Percentiles rank a stretch among this genome's conserved stretches.
These are phyloP conservation scores for Oncorhynchus clarkii DNA, from an alignment of 2,113 vertebrate genomes.

Conservation along the genomic window DNA sequence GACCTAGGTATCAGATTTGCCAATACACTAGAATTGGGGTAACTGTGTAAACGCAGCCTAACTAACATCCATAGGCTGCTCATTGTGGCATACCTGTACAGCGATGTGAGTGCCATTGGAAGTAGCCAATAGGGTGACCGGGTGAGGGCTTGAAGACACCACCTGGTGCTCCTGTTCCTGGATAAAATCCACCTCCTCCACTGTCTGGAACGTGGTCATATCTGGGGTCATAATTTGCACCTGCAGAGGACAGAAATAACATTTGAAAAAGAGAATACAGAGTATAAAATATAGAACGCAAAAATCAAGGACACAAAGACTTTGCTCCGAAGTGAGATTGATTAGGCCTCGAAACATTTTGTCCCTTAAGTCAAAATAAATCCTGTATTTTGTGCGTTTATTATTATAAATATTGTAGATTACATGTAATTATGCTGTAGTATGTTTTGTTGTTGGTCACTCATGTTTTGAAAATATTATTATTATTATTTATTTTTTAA, in stretches of 20 bases:
- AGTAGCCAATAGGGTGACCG: slow-evolving; percentile 93
- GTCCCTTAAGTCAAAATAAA: too few species aligned
- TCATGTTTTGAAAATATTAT: too few species aligned
- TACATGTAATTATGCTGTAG: not conserved
- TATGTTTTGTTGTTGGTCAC: not conserved
- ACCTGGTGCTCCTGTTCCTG: slow-evolving; percentile 87
- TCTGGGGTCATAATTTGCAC: slow-evolving; percentile 98
- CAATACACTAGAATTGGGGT: too few species aligned
- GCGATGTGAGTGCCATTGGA: slow-evolving; percentile 98
- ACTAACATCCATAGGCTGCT: too few species aligned
- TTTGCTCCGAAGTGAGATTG: too few species aligned
- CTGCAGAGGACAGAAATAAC: slow-evolving; percentile 70
- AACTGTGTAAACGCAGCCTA: too few species aligned
- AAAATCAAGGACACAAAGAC: not conserved
- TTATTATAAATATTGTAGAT: not conserved
- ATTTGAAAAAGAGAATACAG: not conserved
- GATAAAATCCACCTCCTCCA: slow-evolving; percentile 83
- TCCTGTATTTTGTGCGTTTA: not conserved
- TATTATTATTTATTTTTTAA: too few species aligned
- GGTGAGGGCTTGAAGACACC: slow-evolving; percentile 81
- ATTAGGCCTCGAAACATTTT: too few species aligned
- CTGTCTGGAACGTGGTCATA: slow-evolving; percentile 86
- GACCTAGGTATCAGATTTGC: too few species aligned
- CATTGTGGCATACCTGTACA: slow-evolving; percentile 84
- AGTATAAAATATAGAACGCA: not conserved